Conservation (phyloP, 1,140 invertebrate genomes). For the Brachionus angularis region DNA sequence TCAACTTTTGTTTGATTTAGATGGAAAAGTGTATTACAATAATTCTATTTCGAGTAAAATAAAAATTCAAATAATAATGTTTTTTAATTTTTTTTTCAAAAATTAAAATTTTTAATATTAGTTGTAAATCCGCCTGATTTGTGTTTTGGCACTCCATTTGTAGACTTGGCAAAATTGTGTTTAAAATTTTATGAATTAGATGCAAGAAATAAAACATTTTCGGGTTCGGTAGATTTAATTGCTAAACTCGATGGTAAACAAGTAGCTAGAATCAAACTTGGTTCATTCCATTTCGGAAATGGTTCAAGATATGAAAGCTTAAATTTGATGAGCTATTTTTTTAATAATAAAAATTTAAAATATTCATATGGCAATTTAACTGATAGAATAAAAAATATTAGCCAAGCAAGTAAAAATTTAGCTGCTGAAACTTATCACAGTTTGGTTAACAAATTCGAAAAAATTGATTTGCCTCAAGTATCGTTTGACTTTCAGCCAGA, state of each 20-base stretch:
- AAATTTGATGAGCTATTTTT: background rate
- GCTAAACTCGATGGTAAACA: constrained; percentile 26
- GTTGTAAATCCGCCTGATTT: constrained; percentile 14
- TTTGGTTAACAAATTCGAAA: constrained; percentile 3
- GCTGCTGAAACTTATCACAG: constrained; percentile 1
- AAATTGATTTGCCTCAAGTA: constrained; percentile 9
- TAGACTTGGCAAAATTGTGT: background rate
- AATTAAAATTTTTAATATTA: background rate
- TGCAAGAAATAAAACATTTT: constrained; percentile 14
- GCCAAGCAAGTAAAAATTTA: background rate
- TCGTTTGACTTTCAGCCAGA: constrained; percentile 16
- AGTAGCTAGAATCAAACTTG: constrained; percentile 22
- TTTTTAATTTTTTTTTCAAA: background rate
- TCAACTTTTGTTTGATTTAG: constrained; percentile 1
- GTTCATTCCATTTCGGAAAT: constrained; percentile 29
- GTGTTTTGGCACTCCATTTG: constrained; percentile 8
- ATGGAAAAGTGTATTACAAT: constrained; percentile 1
- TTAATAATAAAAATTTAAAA: background rate
- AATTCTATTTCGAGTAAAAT: constrained; percentile 24
- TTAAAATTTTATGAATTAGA: constrained; percentile 21
- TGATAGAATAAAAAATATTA: background rate
- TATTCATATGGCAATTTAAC: background rate
- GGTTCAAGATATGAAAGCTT: background rate
- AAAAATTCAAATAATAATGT: background rate
- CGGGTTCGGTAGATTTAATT: constrained; percentile 21